These are phyloP conservation scores for Nibea albiflora DNA, from an alignment of 2,113 vertebrate species.

Conservation along the genomic window DNA sequence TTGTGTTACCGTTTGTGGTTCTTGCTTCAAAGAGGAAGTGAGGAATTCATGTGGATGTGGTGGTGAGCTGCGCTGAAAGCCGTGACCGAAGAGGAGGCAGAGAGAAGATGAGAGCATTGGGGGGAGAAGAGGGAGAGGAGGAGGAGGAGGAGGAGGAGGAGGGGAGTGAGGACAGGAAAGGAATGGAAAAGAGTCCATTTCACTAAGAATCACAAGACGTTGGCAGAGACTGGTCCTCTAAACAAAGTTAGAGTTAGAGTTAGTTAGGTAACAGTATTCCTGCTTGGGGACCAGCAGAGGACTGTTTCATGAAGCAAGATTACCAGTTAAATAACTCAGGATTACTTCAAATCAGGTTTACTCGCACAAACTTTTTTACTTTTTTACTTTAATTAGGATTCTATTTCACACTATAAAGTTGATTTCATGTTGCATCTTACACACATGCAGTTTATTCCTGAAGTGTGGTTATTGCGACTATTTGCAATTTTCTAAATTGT, in stretches of 20 bases:
- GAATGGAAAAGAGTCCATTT: conserved; percentile 32
- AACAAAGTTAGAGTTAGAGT: neutral
- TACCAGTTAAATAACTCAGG: neutral
- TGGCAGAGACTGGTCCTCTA: neutral
- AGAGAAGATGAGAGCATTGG: conserved; percentile 53
- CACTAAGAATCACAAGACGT: conserved; percentile 22
- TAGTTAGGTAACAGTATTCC: neutral
- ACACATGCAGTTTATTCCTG: neutral
- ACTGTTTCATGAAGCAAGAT: neutral
- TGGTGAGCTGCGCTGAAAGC: conserved; percentile 39
- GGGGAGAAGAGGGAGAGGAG: neutral
- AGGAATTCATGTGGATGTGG: conserved; percentile 47
- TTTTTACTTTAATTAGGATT: neutral
- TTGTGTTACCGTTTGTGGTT: conserved; percentile 54
- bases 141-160: too few species aligned
- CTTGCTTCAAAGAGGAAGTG: conserved; percentile 67
- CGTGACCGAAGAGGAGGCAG: conserved; percentile 48
- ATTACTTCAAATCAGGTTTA: neutral
- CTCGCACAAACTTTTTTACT: neutral
- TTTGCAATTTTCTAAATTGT: neutral
- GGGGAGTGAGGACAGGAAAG: neutral
- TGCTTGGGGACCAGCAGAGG: neutral
- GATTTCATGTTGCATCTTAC: neutral
- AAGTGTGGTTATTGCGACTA: neutral
- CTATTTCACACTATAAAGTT: neutral